Percentiles rank a stretch among this genome's conserved stretches.
phyloP scores from a whole-genome alignment of 2,888 invertebrate species.

The Tetranychus truncatus region DNA sequence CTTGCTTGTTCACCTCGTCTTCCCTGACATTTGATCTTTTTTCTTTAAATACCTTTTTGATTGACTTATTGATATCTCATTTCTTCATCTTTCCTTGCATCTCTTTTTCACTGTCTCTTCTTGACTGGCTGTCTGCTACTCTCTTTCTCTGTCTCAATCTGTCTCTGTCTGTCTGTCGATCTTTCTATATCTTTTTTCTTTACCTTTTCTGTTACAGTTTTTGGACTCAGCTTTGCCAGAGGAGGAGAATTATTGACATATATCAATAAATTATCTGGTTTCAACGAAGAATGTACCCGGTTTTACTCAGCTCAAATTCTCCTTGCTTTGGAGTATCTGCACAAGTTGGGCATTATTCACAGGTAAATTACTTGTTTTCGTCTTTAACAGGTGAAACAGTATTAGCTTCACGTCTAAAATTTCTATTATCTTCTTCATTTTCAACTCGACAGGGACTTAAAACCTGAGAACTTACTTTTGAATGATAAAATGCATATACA shows the following conservation, averaged over 20 bases:
- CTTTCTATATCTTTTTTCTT: conserved; percentile 9
- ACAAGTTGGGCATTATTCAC: conserved; percentile 70
- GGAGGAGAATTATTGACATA: conserved; percentile 82
- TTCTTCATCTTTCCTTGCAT: neutral
- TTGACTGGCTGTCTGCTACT: neutral
- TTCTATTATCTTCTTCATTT: neutral
- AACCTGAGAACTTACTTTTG: conserved; percentile 91
- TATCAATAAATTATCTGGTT: conserved; percentile 71
- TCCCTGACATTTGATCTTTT: neutral
- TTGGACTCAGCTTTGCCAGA: conserved; percentile 82
- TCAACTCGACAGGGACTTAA: conserved; percentile 49
- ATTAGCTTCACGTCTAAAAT: conserved; percentile 7
- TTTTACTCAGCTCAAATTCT: conserved; percentile 90
- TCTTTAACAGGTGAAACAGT: neutral
- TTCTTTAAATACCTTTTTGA: neutral
- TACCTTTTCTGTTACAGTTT: conserved; percentile 41
- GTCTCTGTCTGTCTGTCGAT: neutral
- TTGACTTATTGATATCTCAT: neutral
- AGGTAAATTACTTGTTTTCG: conserved; percentile 36
- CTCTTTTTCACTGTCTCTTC: too few species aligned
- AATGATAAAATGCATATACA: conserved; percentile 88
- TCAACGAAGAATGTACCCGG: conserved; percentile 67
- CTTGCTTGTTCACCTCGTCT: neutral
- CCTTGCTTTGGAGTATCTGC: conserved; percentile 74
- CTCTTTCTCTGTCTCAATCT: neutral